phyloP scores from a whole-genome alignment of 2,797 vertebrate genomes.

The Macrochelys suwanniensis region DNA sequence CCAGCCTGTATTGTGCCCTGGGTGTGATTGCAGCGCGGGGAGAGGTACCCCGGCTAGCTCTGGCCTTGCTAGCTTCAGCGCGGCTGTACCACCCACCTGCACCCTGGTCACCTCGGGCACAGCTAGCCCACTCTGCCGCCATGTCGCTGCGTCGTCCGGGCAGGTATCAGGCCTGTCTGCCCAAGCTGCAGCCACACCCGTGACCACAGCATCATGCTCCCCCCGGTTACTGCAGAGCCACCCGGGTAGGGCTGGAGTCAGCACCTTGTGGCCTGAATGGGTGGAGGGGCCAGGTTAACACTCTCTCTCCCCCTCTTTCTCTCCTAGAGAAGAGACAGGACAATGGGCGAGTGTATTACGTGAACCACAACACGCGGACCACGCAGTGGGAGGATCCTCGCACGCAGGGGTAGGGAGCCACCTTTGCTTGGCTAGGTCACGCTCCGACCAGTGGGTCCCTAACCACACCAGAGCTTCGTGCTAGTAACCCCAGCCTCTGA shows the following conservation, averaged over 20 bases:
- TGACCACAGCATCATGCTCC: background rate
- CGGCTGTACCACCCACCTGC: background rate
- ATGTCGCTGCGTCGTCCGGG: background rate
- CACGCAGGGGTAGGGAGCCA: constrained; percentile 91
- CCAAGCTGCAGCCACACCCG: too few species aligned
- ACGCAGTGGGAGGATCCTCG: constrained; percentile 98
- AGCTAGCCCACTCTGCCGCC: too few species aligned
- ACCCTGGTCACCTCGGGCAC: too few species aligned
- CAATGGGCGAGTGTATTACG: constrained; percentile 96
- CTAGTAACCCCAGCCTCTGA: background rate
- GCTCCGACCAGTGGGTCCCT: background rate
- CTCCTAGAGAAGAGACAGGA: constrained; percentile 95
- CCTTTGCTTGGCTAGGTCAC: background rate
- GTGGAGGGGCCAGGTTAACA: fast-evolving
- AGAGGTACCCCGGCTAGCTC: background rate
- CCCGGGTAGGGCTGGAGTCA: too few species aligned
- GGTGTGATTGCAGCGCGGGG: too few species aligned
- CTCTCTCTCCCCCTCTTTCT: constrained; percentile 23
- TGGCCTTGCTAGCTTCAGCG: background rate
- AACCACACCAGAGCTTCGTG: too few species aligned
- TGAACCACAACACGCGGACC: constrained; percentile 98
- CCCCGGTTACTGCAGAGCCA: background rate
- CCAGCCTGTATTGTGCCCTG: too few species aligned
- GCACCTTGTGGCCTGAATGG: too few species aligned
- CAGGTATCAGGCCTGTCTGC: fast-evolving